A percentile compares a stretch with the other conserved stretches of the same genome.
These are phyloP conservation scores for Trachythela sp. DNA, from an alignment of 64 coral and sea anemone species.

Conservation along the genomic window DNA sequence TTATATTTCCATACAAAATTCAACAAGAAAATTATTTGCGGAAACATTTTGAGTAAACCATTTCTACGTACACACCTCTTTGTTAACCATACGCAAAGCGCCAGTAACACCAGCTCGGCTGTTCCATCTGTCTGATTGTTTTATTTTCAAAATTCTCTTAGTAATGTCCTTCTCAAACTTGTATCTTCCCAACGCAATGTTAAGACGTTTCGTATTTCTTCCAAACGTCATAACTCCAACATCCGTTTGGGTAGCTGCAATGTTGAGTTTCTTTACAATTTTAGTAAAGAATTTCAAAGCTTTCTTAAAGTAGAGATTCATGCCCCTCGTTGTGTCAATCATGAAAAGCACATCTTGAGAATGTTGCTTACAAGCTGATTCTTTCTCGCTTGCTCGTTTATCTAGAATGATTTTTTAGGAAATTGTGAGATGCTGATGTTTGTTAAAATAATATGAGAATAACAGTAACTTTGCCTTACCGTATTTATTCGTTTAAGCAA, in stretches of 20 bases:
- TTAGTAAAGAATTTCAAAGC: slow-evolving; percentile 1
- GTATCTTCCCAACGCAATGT: not conserved
- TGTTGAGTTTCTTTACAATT: not conserved
- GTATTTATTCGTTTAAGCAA: no score
- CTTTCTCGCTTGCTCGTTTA: not conserved
- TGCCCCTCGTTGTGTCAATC: not conserved
- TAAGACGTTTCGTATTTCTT: no score
- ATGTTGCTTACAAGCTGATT: not conserved
- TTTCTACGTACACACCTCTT: not conserved
- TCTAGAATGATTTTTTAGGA: not conserved
- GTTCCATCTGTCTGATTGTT: not conserved
- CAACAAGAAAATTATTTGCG: no score
- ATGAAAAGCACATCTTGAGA: not conserved
- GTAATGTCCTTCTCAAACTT: not conserved
- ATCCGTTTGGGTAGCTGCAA: not conserved
- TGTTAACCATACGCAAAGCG: not conserved
- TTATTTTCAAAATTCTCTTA: not conserved
- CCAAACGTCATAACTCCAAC: not conserved
- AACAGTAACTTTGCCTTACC: no score
- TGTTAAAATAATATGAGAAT: no score
- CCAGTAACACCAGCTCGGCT: not conserved
- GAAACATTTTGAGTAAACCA: not conserved
- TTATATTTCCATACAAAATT: no score
- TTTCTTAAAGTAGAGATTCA: not conserved
- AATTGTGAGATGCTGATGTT: no score